Evolutionary conservation across 2,113 vertebrate genomes (phyloP).

Genomic region (Geococcyx californianus): DNA sequence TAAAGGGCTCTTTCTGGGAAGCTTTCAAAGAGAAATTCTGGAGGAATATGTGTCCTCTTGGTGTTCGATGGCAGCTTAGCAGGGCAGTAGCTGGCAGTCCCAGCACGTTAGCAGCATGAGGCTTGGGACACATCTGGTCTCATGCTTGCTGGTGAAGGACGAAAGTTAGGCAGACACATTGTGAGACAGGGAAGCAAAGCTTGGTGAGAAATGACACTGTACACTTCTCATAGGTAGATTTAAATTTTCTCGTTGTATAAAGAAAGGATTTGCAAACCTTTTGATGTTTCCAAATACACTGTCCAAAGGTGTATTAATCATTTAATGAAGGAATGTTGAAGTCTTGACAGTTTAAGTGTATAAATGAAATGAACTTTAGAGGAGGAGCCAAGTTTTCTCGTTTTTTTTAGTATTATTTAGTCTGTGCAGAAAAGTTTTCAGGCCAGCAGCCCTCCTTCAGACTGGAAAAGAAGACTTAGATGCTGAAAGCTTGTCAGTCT

Average conservation of each 20-base stretch:
- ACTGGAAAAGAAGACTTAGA: conserved; percentile 6
- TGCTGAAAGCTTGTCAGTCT: conserved; percentile 1
- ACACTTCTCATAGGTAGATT: background rate
- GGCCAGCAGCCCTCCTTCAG: conserved; percentile 11
- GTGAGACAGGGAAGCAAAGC: background rate
- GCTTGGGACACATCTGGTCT: background rate
- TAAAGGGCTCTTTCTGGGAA: background rate
- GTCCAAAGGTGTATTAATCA: background rate
- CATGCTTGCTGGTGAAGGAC: background rate
- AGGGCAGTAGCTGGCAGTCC: background rate
- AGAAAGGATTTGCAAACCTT: background rate
- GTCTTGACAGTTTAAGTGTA: background rate
- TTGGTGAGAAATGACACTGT: background rate
- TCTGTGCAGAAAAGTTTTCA: background rate
- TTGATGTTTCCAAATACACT: background rate
- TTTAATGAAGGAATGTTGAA: background rate
- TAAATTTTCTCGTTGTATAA: background rate
- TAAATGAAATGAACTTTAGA: background rate
- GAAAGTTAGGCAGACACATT: background rate
- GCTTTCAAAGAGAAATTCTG: background rate
- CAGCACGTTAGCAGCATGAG: background rate
- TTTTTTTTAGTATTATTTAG: conserved; percentile 12
- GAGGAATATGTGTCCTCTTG: background rate
- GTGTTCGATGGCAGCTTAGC: background rate
- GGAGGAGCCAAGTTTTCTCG: background rate